phyloP scores from a whole-genome alignment of 1,140 invertebrate genomes.

The Medauroidea extradentata region DNA sequence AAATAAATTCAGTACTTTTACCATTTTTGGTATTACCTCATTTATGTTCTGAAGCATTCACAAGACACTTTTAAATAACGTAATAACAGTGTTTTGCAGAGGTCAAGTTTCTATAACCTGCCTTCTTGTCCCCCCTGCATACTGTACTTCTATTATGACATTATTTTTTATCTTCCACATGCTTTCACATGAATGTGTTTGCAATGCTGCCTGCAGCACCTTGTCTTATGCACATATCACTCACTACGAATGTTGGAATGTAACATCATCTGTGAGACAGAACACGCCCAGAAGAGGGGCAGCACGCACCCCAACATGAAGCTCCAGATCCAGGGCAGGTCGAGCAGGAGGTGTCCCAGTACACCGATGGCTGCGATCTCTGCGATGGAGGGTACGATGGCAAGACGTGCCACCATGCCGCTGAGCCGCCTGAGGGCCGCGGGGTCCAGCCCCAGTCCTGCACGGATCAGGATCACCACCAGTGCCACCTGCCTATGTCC shows the following conservation, averaged over 20 bases:
- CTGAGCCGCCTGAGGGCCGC: slow-evolving; percentile 55
- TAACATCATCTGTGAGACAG: neutral
- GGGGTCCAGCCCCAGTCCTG: slow-evolving; percentile 68
- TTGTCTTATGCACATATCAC: neutral
- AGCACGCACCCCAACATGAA: slow-evolving; percentile 59
- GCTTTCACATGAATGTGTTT: neutral
- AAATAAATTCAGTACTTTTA: no score
- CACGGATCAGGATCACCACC: slow-evolving; percentile 66
- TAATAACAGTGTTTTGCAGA: no score
- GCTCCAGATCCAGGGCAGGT: slow-evolving; percentile 66
- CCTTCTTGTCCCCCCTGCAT: no score
- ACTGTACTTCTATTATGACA: no score
- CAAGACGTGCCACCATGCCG: slow-evolving; percentile 53
- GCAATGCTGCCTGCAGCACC: neutral
- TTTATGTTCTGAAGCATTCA: no score
- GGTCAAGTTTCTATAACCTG: no score
- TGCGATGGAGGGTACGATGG: slow-evolving; percentile 59
- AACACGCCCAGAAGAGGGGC: no score
- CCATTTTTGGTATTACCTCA: no score
- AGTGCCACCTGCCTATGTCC: slow-evolving; percentile 63
- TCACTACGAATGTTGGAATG: neutral
- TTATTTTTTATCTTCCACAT: no score
- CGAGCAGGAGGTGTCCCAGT: slow-evolving; percentile 55
- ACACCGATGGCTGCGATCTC: slow-evolving; percentile 58
- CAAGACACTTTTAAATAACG: no score